Percentiles rank a stretch among this genome's conserved stretches.
Conservation (phyloP, 2,888 invertebrate genomes). For the Harmothoe impar region DNA sequence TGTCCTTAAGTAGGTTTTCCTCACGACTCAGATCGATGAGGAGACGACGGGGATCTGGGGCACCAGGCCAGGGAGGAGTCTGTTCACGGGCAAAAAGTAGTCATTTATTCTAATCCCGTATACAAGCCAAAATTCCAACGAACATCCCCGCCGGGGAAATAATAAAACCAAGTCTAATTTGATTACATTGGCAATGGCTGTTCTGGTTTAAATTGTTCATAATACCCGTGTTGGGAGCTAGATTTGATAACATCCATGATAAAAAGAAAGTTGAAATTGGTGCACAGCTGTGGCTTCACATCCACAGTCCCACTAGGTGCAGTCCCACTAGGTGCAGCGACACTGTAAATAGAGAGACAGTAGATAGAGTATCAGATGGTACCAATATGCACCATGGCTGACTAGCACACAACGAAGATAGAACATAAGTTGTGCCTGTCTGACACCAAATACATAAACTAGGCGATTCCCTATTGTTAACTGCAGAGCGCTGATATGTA, state of each 20-base stretch:
- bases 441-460: too few species aligned
- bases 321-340: too few species aligned
- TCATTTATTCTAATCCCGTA: slow-evolving; percentile 26
- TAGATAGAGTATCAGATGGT: too few species aligned
- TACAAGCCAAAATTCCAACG: background rate
- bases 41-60: background rate
- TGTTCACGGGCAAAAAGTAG: slow-evolving; percentile 3
- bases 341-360: too few species aligned
- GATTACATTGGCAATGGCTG: background rate
- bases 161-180: background rate
- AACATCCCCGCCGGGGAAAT: background rate
- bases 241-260: background rate
- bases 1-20: slow-evolving; percentile 57
- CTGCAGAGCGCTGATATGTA: too few species aligned
- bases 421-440: too few species aligned
- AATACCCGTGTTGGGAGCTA: background rate
- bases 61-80: slow-evolving; percentile 24
- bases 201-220: background rate
- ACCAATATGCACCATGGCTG: too few species aligned
- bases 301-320: too few species aligned
- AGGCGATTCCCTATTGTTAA: too few species aligned
- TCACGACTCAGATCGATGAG: slow-evolving; percentile 49
- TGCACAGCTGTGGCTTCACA: too few species aligned
- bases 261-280: too few species aligned
- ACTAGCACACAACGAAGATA: too few species aligned